Base-by-base conservation (phyloP, 2,888 invertebrate species). In the Drosophila suboccidentalis region DNA sequence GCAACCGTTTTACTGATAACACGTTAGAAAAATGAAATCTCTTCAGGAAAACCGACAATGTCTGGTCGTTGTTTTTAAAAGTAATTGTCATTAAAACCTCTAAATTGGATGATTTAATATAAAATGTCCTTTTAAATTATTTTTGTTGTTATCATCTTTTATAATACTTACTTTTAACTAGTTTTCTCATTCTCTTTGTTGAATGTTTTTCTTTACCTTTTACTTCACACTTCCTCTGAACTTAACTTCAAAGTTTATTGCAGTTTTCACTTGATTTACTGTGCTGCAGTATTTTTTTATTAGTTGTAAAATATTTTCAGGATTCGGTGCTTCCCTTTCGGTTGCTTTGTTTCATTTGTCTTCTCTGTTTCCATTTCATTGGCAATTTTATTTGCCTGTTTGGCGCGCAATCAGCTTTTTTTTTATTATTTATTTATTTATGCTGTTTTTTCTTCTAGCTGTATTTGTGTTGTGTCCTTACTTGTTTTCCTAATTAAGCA, bases 401-500 rank as follows among this genome's bases (percentile, higher is more conserved):
- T 75, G 78, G 60, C 60, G 75, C 55, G 65, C 80, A 89, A 89
- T 88, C 82, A 86, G 79, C 81, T 75, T 1, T 4, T 58, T 11
- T 11, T 51, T 53, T 72, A 46, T 17, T 10, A 43, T 62, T 73
- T 73, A 64, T 69, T 72, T 83, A 59, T 70, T 70, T 79, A 66
- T 67, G 68, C 64, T 67, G 60, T 47, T 55, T 51, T 49, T 62
- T 29, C 36, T 53, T 53, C 46, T 46, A 38, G 10, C 67, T 73
- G 78, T 73, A 57, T 73, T 76, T 57, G 58, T 61, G 58, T 82
- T 76, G 64, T 67, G 65, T 47, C 54, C 54, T 60, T 26, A 53
- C 54, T 61, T 63, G 55, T 58, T 67, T 44, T 79, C 47, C 87
- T 89, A 90, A 90, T 90, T 90, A 85, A 87, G 88, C 88, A 73